Percentiles rank a stretch among this genome's conserved stretches.
These are phyloP conservation scores for Elegia similella DNA, from an alignment of 2,888 invertebrate genomes.

Conservation along the genomic window DNA sequence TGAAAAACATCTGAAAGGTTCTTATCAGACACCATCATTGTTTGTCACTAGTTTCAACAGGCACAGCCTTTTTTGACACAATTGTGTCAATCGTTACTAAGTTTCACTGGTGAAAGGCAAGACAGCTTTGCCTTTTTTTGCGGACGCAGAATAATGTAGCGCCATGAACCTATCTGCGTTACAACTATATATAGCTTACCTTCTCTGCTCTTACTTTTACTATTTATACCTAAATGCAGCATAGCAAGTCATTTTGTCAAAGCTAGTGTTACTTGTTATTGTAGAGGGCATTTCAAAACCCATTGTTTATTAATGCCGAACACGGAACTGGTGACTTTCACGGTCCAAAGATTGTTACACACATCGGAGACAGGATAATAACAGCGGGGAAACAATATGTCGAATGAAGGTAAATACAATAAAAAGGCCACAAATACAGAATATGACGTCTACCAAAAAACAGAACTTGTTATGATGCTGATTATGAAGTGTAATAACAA, in stretches of 20 bases:
- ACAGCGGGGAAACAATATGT: background rate
- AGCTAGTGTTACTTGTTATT: too few relatives aligned
- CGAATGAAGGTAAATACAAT: background rate
- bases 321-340: too few relatives aligned
- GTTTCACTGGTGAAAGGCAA: constrained; percentile 7
- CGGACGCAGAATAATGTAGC: background rate
- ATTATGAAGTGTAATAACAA: background rate
- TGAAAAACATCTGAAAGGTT: background rate
- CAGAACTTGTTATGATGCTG: background rate
- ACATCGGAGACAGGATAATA: too few relatives aligned
- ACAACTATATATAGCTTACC: background rate
- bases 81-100: background rate
- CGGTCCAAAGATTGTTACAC: too few relatives aligned
- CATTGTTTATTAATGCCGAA: too few relatives aligned
- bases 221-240: too few relatives aligned
- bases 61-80: background rate
- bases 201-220: too few relatives aligned
- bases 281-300: too few relatives aligned
- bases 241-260: too few relatives aligned
- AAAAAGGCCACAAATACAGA: background rate
- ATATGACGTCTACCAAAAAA: background rate
- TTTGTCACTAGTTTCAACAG: background rate
- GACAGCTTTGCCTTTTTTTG: background rate
- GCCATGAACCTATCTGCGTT: background rate
- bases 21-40: background rate